phyloP scores from a whole-genome alignment of 2,888 invertebrate genomes.

The Ochropleura plecta region DNA sequence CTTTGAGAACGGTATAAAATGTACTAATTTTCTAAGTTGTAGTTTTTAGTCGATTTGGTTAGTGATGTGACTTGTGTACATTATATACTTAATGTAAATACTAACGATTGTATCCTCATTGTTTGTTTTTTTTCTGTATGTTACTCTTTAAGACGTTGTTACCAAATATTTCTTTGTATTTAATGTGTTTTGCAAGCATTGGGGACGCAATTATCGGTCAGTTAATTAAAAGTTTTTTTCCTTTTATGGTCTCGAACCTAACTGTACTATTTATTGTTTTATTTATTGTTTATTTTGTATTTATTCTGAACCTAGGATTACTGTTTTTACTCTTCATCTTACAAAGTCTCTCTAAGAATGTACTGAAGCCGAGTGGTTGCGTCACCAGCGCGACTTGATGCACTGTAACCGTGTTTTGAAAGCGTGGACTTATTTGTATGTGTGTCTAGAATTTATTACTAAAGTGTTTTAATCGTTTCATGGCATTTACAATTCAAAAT shows the following conservation, averaged over 20 bases:
- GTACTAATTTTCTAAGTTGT: conserved; percentile 73
- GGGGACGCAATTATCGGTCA: conserved; percentile 61
- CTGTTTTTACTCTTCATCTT: conserved; percentile 9
- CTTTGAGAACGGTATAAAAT: conserved; percentile 64
- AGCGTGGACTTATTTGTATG: conserved; percentile 65
- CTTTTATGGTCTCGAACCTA: conserved; percentile 32
- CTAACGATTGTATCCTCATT: conserved; percentile 75
- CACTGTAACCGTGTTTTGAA: conserved; percentile 65
- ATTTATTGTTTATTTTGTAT: conserved; percentile 42
- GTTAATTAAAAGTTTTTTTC: conserved; percentile 28
- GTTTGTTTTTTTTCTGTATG: conserved; percentile 68
- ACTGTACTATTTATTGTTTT: conserved; percentile 47
- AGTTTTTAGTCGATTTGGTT: conserved; percentile 81
- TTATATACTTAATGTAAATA: conserved; percentile 81
- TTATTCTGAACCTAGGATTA: conserved; percentile 36
- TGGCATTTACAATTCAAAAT: conserved; percentile 50
- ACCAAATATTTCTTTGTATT: conserved; percentile 90
- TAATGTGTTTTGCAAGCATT: conserved; percentile 73
- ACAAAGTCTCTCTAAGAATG: conserved; percentile 45
- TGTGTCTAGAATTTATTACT: conserved; percentile 60
- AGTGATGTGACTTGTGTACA: conserved; percentile 78
- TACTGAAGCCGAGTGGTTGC: conserved; percentile 35
- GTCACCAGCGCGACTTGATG: conserved; percentile 50
- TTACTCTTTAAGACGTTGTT: conserved; percentile 85
- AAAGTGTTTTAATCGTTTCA: conserved; percentile 53